Evolutionary conservation across 2,797 vertebrate species (phyloP), one percentile per base, ranked within the genome.

Genomic region (Carapus acus): DNA sequence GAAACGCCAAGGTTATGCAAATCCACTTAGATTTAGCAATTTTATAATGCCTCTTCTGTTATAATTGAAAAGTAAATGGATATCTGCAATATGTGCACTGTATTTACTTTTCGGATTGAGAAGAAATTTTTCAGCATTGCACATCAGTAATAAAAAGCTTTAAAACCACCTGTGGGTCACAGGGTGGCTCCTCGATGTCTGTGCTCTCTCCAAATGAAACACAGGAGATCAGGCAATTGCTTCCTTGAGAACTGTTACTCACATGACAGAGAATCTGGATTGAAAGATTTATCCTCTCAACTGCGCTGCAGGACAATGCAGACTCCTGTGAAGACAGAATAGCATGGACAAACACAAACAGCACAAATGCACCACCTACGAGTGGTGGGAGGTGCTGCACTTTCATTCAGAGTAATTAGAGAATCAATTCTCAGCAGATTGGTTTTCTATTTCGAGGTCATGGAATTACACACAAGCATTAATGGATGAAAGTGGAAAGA

Each of bases 121-220:
- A n/a, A n/a, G n/a, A n/a, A n/a, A n/a, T n/a, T n/a, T n/a, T n/a
- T n/a, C n/a, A n/a, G n/a, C n/a, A n/a, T n/a, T n/a, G n/a, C n/a
- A n/a, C n/a, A n/a, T n/a, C n/a, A 61, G 48, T 41, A 48, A 55
- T 62, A 44, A 77, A 75, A 77, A 43, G 53, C 65, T 72, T 51
- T 41, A 36, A 36, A 62, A 69, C 69, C 78, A 65, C 63, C 54
- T 33, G 60, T 74, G 73, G 64, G 68, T 66, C 62, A 62, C 58
- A 39, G 49, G 36, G 23, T 2, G 3, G 31, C 63, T 73, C 54
- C 62, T 52, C 63, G 49, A 60, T 41, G 59, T 37, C 36, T 40
- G 16, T 20, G 37, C 43, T 52, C 29, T 33, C 50, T 19, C 23
- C 22, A 49, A 37, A 56, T 46, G 15, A 43, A 67, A 69, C 23